Conservation (phyloP, 2,888 invertebrate genomes). For the Lasioglossum vierecki region DNA sequence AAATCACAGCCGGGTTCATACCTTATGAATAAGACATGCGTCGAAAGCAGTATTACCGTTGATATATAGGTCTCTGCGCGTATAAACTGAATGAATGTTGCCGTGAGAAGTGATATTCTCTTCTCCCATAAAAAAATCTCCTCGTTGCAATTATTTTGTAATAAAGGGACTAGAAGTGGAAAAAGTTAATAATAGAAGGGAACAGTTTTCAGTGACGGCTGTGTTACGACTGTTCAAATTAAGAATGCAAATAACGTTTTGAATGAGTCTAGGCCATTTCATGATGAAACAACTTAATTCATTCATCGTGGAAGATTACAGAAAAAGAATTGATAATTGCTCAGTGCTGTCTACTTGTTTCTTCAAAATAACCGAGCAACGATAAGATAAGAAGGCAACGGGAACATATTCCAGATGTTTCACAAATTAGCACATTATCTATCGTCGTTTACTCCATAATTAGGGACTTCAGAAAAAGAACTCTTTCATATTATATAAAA, state of each 20-base stretch:
- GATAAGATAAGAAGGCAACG: neutral
- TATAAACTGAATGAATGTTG: slow-evolving; percentile 41
- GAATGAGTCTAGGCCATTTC: neutral
- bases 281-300: neutral
- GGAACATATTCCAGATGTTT: neutral
- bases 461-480: neutral
- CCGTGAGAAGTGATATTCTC: neutral
- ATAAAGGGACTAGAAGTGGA: no score
- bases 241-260: neutral
- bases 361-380: neutral
- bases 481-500: slow-evolving; percentile 28
- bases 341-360: neutral
- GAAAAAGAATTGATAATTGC: neutral
- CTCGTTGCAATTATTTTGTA: neutral
- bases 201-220: neutral
- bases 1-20: slow-evolving; percentile 45
- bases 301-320: neutral
- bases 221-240: neutral
- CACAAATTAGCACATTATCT: neutral
- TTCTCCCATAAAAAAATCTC: slow-evolving; percentile 4
- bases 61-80: slow-evolving; percentile 25
- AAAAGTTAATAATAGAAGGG: no score
- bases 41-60: slow-evolving; percentile 36
- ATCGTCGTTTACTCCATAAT: neutral
- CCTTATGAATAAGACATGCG: slow-evolving; percentile 62